Conservation (phyloP, 2,797 vertebrate species). For the Siniperca scherzeri region DNA sequence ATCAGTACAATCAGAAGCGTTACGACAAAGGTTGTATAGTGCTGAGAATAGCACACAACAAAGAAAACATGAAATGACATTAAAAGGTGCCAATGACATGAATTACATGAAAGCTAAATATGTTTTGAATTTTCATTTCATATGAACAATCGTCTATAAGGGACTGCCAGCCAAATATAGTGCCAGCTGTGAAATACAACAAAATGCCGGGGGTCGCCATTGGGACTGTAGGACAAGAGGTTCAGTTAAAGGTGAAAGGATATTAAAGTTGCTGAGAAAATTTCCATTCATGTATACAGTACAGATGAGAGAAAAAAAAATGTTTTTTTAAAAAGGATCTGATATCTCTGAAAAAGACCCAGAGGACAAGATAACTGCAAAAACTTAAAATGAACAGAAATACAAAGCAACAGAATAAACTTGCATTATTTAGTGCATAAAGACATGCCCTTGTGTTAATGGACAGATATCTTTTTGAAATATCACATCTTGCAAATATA, state of each 20-base stretch:
- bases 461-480: conserved; percentile 73
- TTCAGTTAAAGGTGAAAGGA: conserved; percentile 73
- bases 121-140: conserved; percentile 78
- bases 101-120: conserved; percentile 78
- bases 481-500: conserved; percentile 71
- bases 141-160: conserved; percentile 78
- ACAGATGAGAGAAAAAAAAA: conserved; percentile 58
- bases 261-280: conserved; percentile 71
- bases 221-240: conserved; percentile 71
- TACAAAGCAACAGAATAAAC: conserved; percentile 66
- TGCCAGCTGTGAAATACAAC: conserved; percentile 68
- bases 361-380: conserved; percentile 46
- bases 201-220: conserved; percentile 70
- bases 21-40: conserved; percentile 68
- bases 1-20: conserved; percentile 78
- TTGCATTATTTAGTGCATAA: conserved; percentile 85
- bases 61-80: conserved; percentile 61
- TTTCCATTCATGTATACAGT: conserved; percentile 72
- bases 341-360: conserved; percentile 50
- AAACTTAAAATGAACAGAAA: conserved; percentile 65
- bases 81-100: conserved; percentile 83
- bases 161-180: conserved; percentile 76
- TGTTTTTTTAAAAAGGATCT: conserved; percentile 33
- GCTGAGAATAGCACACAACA: conserved; percentile 73
- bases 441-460: conserved; percentile 76